Evolutionary conservation across 2,888 invertebrate species (phyloP), one percentile per base, ranked within the genome.

Genomic region (Cartodere bifasciata): DNA sequence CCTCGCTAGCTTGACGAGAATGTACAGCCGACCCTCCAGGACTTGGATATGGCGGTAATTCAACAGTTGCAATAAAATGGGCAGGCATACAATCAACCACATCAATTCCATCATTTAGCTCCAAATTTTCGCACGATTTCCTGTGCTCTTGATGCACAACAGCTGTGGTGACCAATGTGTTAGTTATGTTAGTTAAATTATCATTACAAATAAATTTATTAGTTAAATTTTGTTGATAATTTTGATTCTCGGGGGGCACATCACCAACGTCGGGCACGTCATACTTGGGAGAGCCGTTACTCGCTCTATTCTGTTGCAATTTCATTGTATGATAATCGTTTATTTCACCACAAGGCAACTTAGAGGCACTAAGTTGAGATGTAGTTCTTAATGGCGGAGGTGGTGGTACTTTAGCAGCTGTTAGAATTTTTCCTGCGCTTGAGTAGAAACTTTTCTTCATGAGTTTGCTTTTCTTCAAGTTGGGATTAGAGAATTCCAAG

Each of bases 371-470:
- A 58, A 88, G 75, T 48, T 87, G 80, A 47, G 87, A 87, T 59
- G 85, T 86, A 48, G 83, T 87, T 42, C 87, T 70, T 49, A 87
- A 66, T 29, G 87, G 88, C 28, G 82, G 82, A 9, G 87, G 87
- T 7, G 80, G 80, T 14, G 84, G 84, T 11, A 87, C 86, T 63
- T 86, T 87, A 11, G 84, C 80, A 33, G 77, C 79, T 10, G 83
- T 82, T 38, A 86, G 56, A 47, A 83, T 78, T 52, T 85, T 81
- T 1, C 82, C 82, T 15, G 75, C 77, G 51, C 84, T 86, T 23
- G 84, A 82, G 49, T 86, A 85, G 55, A 86, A 85, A 56, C 85
- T 86, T 53, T 87, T 87, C 45, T 86, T 68, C 86, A 88, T 87
- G 35, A 87, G 63, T 49, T 82, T 82, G 57, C 86, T 86, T 39